These are phyloP conservation scores for Noctilio leporinus DNA, from an alignment of 2,113 vertebrate genomes.

Conservation along the genomic window DNA sequence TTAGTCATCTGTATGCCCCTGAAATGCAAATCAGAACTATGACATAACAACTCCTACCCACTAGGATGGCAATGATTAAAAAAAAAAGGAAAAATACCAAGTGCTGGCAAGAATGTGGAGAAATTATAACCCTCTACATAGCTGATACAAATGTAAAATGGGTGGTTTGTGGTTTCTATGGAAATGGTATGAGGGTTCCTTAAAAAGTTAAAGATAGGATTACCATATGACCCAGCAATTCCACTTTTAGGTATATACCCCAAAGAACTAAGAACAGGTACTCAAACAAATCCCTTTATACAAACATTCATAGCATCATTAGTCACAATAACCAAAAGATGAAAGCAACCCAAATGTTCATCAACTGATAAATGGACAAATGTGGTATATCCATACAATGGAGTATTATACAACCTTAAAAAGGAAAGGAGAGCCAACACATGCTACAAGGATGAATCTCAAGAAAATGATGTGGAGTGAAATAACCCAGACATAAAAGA, in stretches of 20 bases:
- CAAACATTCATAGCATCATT: neutral
- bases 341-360: neutral
- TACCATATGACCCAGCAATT: neutral
- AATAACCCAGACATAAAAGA: neutral
- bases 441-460: neutral
- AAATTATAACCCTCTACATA: neutral
- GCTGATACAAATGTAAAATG: neutral
- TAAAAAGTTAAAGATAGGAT: neutral
- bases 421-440: neutral
- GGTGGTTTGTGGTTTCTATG: no score
- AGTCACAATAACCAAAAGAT: neutral
- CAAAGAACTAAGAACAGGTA: neutral
- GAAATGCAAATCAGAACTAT: neutral
- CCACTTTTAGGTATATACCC: neutral
- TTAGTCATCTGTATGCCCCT: neutral
- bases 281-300: neutral
- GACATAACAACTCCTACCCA: neutral
- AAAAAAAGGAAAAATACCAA: neutral
- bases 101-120: neutral
- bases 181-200: neutral
- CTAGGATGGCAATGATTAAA: neutral
- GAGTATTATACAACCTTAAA: neutral
- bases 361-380: neutral
- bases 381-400: accelerated
- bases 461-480: neutral